A percentile compares a stretch with the other conserved stretches of the same genome.
Conservation (phyloP, 2,113 vertebrate genomes). For the Anseranas semipalmata region DNA sequence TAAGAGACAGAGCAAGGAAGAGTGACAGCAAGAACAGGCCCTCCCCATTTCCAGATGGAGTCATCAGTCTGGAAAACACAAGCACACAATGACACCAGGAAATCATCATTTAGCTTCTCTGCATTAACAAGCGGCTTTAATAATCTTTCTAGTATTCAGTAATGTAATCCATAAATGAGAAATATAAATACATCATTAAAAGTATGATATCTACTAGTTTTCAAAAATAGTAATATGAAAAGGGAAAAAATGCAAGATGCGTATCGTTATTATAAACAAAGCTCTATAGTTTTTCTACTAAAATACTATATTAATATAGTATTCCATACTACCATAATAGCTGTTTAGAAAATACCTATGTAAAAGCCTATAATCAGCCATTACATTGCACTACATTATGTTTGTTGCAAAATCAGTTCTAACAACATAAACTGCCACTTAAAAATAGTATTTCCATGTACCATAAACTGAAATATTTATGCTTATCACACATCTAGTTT, state of each 20-base stretch:
- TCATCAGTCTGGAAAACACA: neutral
- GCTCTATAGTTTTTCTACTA: neutral
- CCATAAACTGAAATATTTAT: neutral
- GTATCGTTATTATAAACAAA: neutral
- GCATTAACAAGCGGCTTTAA: neutral
- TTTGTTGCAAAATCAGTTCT: neutral
- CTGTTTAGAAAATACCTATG: neutral
- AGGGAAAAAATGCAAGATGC: neutral
- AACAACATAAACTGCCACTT: neutral
- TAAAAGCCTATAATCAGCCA: neutral
- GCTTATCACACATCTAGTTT: neutral
- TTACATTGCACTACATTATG: neutral
- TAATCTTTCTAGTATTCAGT: neutral
- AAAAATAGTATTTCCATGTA: neutral
- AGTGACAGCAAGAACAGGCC: neutral
- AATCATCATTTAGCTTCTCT: neutral
- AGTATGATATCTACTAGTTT: neutral
- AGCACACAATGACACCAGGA: neutral
- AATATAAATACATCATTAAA: neutral
- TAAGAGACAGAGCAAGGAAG: neutral
- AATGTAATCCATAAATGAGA: neutral
- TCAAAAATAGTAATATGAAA: neutral
- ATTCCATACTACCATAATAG: neutral
- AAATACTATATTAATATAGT: neutral
- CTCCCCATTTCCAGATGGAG: neutral